phyloP scores from a whole-genome alignment of 2,797 vertebrate genomes.

The Gallinago nigripennis region DNA sequence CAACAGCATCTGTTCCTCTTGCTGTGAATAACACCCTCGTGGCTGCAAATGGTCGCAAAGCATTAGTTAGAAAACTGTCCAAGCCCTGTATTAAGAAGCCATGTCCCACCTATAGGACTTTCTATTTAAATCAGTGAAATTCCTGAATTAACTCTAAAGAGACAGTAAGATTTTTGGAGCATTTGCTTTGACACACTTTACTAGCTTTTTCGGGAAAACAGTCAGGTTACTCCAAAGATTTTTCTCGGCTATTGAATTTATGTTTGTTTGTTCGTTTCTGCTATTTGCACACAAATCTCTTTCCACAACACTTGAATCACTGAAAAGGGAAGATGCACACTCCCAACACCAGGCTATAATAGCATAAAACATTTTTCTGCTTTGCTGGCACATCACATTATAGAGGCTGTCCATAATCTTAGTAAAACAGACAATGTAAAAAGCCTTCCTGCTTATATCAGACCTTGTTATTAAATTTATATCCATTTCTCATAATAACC shows the following conservation, averaged over 20 bases:
- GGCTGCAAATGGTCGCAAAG: neutral
- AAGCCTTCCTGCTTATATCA: slow-evolving; percentile 63
- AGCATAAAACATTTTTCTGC: slow-evolving; percentile 58
- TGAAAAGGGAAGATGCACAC: slow-evolving; percentile 44
- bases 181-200: neutral
- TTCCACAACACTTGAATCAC: slow-evolving; percentile 26
- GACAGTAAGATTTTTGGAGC: neutral
- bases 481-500: slow-evolving; percentile 68
- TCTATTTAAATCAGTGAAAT: neutral
- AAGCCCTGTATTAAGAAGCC: neutral
- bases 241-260: slow-evolving; percentile 47
- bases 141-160: neutral
- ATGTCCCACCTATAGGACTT: neutral
- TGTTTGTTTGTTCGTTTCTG: slow-evolving; percentile 46
- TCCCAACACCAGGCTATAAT: slow-evolving; percentile 18
- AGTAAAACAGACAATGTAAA: slow-evolving; percentile 67
- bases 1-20: neutral
- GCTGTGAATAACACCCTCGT: neutral
- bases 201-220: slow-evolving; percentile 9
- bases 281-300: slow-evolving; percentile 61
- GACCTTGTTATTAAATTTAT: slow-evolving; percentile 71
- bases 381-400: slow-evolving; percentile 66
- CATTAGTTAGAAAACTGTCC: neutral
- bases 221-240: slow-evolving; percentile 1
- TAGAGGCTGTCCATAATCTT: slow-evolving; percentile 60